Base-by-base conservation (phyloP, 2,113 vertebrate genomes). In the Prochilodus magdalenae region DNA sequence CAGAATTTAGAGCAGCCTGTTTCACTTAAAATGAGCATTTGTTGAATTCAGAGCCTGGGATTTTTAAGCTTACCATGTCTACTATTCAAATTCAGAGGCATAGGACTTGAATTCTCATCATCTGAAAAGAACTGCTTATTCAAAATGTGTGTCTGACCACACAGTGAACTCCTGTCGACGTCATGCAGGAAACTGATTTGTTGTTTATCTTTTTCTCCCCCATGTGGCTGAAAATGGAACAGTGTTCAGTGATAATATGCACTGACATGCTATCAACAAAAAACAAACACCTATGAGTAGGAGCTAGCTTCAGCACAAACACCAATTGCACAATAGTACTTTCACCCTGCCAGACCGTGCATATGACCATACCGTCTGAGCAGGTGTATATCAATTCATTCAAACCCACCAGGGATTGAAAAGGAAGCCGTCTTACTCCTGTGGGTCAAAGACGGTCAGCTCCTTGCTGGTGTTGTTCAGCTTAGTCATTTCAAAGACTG, bases 21-120 rank as follows among this genome's bases (percentile, higher is more conserved):
- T 6, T 7, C 24, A 22, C 49, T 26, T 27, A 10, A 12, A 20
- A 67, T 65, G 20, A 15, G 47, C 11, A 53, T 67, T 69, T 4
- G 30, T 3, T 12, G 7, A n/a, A 16, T n/a, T 57, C 4, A 36
- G 16, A 67, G 26, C 55, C 13, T 67, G 59, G 72, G 57, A 30
- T 29, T 57, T 65, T 62, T 18, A 10, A 26, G 67, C 62, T 85
- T 77, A 81, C 79, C 83, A 85, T 81, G 67, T 78, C 53, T 63
- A 13, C 20, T 53, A 74, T 6, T 51, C 14, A 40, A 24, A 47
- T 22, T 75, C 7, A 71, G 22, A 29, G 11, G 24, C 26, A 4
- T 22, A 71, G 27, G 36, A 11, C 51, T 29, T 79, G 55, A 72
- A 44, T 24, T 40, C 59, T 12, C 47, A 72, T 72, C 13, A 72